Conservation (phyloP, 2,113 vertebrate species). For the Amazona guildingii region DNA sequence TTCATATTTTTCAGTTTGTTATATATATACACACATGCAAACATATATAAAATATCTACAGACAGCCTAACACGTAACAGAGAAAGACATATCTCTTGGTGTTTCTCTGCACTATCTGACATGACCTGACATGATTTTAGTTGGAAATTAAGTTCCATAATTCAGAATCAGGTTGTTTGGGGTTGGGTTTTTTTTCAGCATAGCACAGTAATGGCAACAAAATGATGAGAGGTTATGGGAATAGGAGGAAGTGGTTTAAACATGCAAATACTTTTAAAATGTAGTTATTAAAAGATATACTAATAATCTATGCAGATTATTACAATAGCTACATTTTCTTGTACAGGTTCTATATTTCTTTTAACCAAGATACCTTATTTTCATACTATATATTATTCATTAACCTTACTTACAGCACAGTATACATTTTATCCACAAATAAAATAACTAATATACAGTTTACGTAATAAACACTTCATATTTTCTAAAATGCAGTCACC, state of each 20-base stretch:
- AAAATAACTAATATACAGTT: not conserved
- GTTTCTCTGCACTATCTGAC: not conserved
- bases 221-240: not conserved
- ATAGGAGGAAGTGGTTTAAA: conserved; percentile 16
- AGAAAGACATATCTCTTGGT: not conserved
- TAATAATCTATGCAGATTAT: not conserved
- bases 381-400: not conserved
- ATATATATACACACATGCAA: not conserved
- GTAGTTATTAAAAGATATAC: not conserved
- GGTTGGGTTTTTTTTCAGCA: not conserved
- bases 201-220: not conserved
- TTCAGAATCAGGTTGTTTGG: not conserved
- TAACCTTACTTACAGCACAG: not conserved
- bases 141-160: conserved; percentile 13
- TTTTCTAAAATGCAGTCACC: not conserved
- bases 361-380: not conserved
- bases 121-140: conserved; percentile 26
- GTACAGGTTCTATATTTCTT: not conserved
- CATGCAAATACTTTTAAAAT: not conserved
- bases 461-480: not conserved
- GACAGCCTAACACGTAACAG: not conserved
- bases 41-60: not conserved
- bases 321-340: not conserved
- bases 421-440: not conserved
- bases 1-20: not conserved